phyloP scores from a whole-genome alignment of 2,797 vertebrate species.

The Molossus alvarezi region DNA sequence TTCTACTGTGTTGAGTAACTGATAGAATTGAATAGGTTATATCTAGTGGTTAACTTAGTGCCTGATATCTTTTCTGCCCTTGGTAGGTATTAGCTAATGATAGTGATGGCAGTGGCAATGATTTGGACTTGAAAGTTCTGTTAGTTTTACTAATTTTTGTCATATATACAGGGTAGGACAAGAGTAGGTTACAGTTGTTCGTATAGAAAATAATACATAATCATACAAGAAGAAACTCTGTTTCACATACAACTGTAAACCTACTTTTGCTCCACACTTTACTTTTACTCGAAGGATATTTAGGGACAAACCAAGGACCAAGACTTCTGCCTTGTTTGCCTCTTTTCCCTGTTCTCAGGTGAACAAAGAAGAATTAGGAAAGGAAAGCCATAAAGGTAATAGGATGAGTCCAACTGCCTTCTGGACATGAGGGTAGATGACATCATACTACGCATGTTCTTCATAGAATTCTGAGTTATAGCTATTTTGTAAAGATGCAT shows the following conservation, averaged over 20 bases:
- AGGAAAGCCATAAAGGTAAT: background rate
- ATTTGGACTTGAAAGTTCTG: slow-evolving; percentile 57
- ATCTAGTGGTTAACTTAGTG: slow-evolving; percentile 19
- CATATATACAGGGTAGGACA: background rate
- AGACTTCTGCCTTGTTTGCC: background rate
- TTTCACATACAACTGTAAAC: background rate
- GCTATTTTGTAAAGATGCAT: background rate
- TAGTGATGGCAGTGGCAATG: background rate
- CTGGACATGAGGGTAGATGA: background rate
- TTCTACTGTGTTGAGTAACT: slow-evolving; percentile 29
- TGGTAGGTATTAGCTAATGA: background rate
- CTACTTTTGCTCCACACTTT: background rate
- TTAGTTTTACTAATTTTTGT: background rate
- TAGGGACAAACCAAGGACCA: background rate
- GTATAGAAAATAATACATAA: too few species aligned
- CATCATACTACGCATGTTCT: background rate
- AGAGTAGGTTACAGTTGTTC: background rate
- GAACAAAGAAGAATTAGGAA: slow-evolving; percentile 21
- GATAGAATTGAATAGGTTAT: slow-evolving; percentile 19
- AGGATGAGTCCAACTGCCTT: background rate
- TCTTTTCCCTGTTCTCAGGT: slow-evolving; percentile 10
- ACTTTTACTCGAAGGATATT: background rate
- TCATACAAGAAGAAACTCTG: background rate
- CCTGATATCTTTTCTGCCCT: background rate
- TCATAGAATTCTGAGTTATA: slow-evolving; percentile 20